phyloP scores from a whole-genome alignment of 2,113 vertebrate species.

The Alethe diademata region DNA sequence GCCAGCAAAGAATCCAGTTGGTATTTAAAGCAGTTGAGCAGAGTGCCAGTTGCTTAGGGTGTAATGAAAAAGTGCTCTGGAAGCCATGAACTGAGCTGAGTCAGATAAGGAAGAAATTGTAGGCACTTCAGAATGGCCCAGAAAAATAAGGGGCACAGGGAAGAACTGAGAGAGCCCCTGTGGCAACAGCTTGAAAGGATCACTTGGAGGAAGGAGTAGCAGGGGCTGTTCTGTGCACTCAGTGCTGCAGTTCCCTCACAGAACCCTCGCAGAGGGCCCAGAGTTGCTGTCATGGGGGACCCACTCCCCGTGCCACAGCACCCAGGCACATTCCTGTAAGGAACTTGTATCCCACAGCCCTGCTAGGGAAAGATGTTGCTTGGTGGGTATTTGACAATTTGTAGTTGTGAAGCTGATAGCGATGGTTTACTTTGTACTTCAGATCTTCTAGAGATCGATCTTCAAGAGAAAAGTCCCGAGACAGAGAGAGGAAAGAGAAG shows the following conservation, averaged over 20 bases:
- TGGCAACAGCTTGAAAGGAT: background rate
- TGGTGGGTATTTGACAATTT: background rate
- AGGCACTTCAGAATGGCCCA: background rate
- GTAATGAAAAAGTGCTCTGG: background rate
- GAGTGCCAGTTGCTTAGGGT: background rate
- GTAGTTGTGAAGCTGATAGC: background rate
- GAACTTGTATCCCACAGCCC: background rate
- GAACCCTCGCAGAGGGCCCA: background rate
- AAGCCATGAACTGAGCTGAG: background rate
- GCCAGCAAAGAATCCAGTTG: background rate
- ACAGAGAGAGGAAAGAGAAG: conserved; percentile 83
- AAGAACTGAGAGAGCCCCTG: background rate
- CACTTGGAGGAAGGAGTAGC: background rate
- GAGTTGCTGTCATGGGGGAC: background rate
- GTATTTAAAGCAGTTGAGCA: background rate
- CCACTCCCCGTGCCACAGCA: accelerated
- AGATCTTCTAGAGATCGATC: conserved; percentile 91
- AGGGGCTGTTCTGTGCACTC: accelerated
- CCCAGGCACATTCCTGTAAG: background rate
- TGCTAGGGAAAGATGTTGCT: background rate
- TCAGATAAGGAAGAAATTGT: background rate
- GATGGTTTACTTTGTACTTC: conserved; percentile 26
- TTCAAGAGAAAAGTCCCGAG: conserved; percentile 85
- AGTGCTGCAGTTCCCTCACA: accelerated
- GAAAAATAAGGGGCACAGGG: background rate